Conservation (phyloP, 2,797 vertebrate genomes). For the Enteromius argenteus region DNA sequence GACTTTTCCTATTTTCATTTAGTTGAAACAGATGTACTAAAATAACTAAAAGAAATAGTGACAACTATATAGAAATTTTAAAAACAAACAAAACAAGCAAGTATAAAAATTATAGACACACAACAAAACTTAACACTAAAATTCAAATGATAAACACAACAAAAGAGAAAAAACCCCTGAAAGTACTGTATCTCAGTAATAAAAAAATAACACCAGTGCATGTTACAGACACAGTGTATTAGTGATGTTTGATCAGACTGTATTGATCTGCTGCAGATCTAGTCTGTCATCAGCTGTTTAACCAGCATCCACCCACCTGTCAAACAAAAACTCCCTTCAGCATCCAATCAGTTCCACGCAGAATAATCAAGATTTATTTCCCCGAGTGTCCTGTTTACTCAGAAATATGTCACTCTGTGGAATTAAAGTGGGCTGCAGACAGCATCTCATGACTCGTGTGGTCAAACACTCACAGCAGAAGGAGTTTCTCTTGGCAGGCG, state of each 20-base stretch:
- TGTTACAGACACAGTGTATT: neutral
- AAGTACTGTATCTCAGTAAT: neutral
- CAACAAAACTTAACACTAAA: neutral
- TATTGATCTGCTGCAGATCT: neutral
- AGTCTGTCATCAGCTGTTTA: neutral
- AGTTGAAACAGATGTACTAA: neutral
- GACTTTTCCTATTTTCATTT: neutral
- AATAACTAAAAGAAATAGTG: no score
- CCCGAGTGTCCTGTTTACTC: neutral
- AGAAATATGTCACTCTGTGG: neutral
- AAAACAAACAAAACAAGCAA: neutral
- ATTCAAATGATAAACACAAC: neutral
- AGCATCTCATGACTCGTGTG: neutral
- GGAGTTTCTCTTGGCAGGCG: neutral
- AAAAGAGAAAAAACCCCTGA: neutral
- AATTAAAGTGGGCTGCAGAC: neutral
- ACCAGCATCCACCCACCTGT: neutral
- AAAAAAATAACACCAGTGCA: neutral
- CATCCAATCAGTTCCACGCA: neutral
- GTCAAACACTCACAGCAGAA: slow-evolving; percentile 38
- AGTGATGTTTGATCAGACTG: neutral
- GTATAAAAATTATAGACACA: neutral
- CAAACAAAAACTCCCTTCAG: neutral
- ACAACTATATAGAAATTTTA: no score
- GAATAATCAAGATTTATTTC: neutral